A percentile compares a stretch with the other conserved stretches of the same genome.
phyloP scores from a whole-genome alignment of 2,797 vertebrate genomes.

The Sebastes hubbsi region DNA sequence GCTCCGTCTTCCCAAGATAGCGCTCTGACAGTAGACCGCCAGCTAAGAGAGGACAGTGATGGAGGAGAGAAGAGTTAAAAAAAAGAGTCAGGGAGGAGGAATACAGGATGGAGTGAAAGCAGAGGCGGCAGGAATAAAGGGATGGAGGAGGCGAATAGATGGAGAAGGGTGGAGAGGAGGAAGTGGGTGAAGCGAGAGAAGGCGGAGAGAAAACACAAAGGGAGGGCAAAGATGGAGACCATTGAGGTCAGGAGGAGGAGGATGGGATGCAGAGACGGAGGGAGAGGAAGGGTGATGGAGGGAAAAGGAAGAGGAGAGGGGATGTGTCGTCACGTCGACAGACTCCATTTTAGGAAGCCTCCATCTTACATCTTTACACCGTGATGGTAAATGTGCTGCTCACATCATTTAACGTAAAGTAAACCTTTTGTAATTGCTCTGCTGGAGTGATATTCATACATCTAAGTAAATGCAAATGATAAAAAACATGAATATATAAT shows the following conservation, averaged over 20 bases:
- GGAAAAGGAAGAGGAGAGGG: neutral
- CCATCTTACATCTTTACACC: constrained; percentile 50
- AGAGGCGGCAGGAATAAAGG: neutral
- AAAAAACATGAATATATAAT: neutral
- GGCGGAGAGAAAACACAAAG: neutral
- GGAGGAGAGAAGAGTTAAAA: neutral
- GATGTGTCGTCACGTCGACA: constrained; percentile 13
- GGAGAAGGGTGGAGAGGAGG: neutral
- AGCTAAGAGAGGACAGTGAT: constrained; percentile 27
- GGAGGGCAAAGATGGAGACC: neutral
- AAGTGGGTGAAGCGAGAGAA: neutral
- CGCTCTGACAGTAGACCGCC: constrained; percentile 61
- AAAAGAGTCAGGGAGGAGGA: neutral
- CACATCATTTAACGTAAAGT: neutral
- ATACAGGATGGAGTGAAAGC: neutral
- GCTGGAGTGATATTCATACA: neutral
- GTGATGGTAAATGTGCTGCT: neutral
- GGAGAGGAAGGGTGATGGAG: neutral
- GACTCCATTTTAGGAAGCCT: constrained; percentile 64
- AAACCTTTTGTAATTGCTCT: neutral
- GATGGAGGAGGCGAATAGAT: neutral
- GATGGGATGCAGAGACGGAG: neutral
- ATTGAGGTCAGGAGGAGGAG: constrained; percentile 1
- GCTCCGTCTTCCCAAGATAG: constrained; percentile 52
- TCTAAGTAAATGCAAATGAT: neutral